Base-by-base conservation (phyloP, 2,888 invertebrate species). In the Rhagonycha lutea region DNA sequence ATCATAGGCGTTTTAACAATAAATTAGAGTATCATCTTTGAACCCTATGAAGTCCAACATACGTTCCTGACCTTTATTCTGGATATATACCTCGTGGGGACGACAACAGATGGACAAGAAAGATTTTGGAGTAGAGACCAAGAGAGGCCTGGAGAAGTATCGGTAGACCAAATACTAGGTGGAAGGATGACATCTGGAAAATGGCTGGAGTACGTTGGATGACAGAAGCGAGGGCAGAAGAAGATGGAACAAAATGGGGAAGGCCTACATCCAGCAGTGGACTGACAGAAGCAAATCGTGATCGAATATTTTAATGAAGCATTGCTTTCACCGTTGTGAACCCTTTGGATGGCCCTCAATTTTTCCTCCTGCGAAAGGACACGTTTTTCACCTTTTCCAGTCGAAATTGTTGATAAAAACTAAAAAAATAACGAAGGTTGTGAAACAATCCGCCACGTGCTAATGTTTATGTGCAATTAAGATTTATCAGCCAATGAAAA, bases 291-390 rank as follows among this genome's bases (percentile, higher is more conserved):
- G n/a, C n/a, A n/a, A n/a, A n/a, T n/a, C n/a, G n/a, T n/a, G n/a
- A n/a, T n/a, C n/a, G n/a, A n/a, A n/a, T n/a, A n/a, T n/a, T n/a
- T n/a, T n/a, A n/a, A n/a, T n/a, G n/a, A 94, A 3, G 96, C 95
- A 85, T 96, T 95, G 74, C 94, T 94, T 86, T 95, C 95, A 70
- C 95, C 95, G 86, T 94, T 93, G 89, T 94, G 94, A 65, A 96
- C 95, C 80, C 95, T 90, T 83, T 94, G 92, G 81, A 96, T 94
- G 60, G 95, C 95, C 83, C 93, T 92, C 82, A 96, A 91, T 88
- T 96, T 96, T 86, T 95, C 91, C 32, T 94, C 92, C 14, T 93
- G 91, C 79, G 92, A 89, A 92, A 94, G 93, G 11, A 73, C 69
- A 28, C 70, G 68, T 71, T 73, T 70, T 73, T 71, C 65, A 82